Evolutionary conservation across 37 sponge, comb jelly and placozoan genomes (phyloP), one percentile per base, ranked within the genome.

Genomic region (Theonella swinhoei): DNA sequence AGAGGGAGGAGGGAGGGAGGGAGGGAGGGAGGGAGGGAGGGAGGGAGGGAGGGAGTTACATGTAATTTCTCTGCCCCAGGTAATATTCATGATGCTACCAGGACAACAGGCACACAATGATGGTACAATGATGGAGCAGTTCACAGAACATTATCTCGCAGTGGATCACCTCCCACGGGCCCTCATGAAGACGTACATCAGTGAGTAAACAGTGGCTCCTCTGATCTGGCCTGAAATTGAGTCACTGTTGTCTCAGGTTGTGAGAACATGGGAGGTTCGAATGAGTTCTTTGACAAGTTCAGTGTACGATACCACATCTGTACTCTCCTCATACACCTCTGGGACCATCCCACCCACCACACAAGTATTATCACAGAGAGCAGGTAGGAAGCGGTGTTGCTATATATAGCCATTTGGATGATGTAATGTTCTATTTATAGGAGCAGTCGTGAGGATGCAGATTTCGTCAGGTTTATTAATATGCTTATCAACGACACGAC

Each of bases 201-300:
- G 89, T 88, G 54, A 78, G 74, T 68, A 0, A 22, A 7, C 43
- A 38, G 1, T 4, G 9, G 19, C 26, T 76, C 26, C 14, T 83
- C 19, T 89, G 82, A 43, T 84, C 83, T 58, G 74, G 65, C 24
- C 84, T 90, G 54, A n/a, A n/a, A n/a, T n/a, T n/a, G n/a, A n/a
- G n/a, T n/a, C n/a, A n/a, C n/a, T n/a, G n/a, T n/a, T n/a, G n/a
- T n/a, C n/a, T n/a, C n/a, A 91, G 97, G 89, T 34, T 92, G 92
- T 79, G 98, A 98, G 83, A 84, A 59, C 14, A 98, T 96, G 83
- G 98, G 98, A 5, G 94, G 94, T 14, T 93, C 94, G n/a, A 95
- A 92, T 73, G 98, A 98, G 89, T 98, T 98, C 67, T 98, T 83
- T 62, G 98, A 98, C 88, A 98, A 98, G 91, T 98, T 98, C 83